phyloP scores from a whole-genome alignment of 2,113 vertebrate species.

The Nyctibius bracteatus region DNA sequence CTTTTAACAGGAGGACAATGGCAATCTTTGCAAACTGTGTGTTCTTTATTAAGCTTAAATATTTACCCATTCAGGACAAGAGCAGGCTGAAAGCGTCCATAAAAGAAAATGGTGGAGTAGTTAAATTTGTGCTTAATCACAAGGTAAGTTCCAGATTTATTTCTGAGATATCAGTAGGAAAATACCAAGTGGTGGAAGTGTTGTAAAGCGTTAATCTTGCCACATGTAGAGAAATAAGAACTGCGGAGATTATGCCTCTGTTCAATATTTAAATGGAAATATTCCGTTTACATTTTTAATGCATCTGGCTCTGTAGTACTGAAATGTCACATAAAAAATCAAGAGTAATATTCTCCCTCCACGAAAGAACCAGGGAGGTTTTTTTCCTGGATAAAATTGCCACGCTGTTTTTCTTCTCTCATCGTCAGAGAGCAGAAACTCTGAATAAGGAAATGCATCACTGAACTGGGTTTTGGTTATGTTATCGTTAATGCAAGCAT shows the following conservation, averaged over 20 bases:
- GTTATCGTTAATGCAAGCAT: not conserved
- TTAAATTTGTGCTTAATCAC: conserved; percentile 75
- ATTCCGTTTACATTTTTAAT: not conserved
- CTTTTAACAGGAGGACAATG: conserved; percentile 57
- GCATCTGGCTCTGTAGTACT: not conserved
- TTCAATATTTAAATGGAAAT: not conserved
- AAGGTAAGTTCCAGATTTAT: conserved; percentile 65
- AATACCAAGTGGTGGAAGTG: not conserved
- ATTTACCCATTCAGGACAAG: conserved; percentile 70
- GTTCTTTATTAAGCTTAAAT: conserved; percentile 78
- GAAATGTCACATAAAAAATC: not conserved
- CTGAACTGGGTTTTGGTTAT: not conserved
- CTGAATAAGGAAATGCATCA: not conserved
- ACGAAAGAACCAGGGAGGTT: not conserved
- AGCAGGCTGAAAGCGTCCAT: conserved; percentile 69
- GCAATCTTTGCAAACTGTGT: conserved; percentile 72
- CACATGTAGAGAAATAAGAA: not conserved
- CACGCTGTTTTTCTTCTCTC: not conserved
- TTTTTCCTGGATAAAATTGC: not conserved
- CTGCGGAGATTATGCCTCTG: not conserved
- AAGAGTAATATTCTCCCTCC: not conserved
- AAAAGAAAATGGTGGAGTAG: conserved; percentile 72
- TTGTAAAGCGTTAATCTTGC: not conserved
- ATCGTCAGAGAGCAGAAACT: not conserved
- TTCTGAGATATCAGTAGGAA: not conserved